These are phyloP conservation scores for Sturmia bella DNA, from an alignment of 2,888 invertebrate genomes.

Conservation along the genomic window DNA sequence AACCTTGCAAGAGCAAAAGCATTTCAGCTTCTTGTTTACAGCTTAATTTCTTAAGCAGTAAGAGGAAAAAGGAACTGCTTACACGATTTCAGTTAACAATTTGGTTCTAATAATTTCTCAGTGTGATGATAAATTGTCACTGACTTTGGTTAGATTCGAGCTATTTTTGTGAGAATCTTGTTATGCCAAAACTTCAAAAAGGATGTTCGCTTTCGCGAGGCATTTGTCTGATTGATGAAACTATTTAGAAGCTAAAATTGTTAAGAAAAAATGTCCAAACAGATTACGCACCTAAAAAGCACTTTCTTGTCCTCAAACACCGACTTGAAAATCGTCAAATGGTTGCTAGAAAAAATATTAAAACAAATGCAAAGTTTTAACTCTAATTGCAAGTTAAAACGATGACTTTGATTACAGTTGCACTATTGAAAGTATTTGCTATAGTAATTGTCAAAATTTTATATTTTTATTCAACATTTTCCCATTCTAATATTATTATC, in stretches of 20 bases:
- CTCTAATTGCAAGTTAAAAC: background rate
- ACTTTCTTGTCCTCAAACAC: conserved; percentile 46
- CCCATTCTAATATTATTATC: background rate
- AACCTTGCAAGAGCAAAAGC: conserved; percentile 67
- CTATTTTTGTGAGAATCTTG: conserved; percentile 65
- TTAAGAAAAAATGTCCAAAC: conserved; percentile 40
- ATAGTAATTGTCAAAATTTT: no score
- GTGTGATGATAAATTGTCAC: conserved; percentile 77
- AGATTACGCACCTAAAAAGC: conserved; percentile 2
- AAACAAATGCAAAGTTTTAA: conserved; percentile 43
- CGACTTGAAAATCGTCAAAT: conserved; percentile 64
- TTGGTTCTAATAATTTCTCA: conserved; percentile 30
- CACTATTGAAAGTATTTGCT: no score
- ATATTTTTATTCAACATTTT: no score
- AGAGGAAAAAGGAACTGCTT: conserved; percentile 5
- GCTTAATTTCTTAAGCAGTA: background rate
- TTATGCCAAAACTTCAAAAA: conserved; percentile 69
- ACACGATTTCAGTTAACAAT: conserved; percentile 20
- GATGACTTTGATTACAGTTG: background rate
- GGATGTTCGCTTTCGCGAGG: conserved; percentile 79
- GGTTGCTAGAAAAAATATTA: conserved; percentile 50
- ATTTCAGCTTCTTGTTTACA: conserved; percentile 43
- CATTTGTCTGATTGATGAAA: conserved; percentile 78
- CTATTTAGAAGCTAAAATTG: background rate
- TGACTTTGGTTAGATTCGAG: conserved; percentile 76